These are phyloP conservation scores for Uropsilus gracilis DNA, from an alignment of 2,113 vertebrate genomes.

Conservation along the genomic window DNA sequence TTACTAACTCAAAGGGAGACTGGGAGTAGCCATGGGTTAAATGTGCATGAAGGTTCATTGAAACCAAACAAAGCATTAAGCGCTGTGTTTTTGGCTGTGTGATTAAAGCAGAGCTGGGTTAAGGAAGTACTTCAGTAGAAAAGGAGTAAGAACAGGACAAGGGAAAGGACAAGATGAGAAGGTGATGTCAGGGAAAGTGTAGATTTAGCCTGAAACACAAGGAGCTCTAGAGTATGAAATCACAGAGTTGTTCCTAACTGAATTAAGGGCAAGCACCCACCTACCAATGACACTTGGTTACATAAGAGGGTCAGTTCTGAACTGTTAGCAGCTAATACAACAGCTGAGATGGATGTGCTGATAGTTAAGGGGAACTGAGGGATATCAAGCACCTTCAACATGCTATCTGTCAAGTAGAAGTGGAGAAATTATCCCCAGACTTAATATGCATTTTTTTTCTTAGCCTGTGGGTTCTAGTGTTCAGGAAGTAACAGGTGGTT, in stretches of 20 bases:
- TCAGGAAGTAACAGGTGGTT: neutral
- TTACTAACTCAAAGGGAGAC: neutral
- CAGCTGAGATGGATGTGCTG: neutral
- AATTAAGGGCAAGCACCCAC: neutral
- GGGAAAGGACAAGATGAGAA: neutral
- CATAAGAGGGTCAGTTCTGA: neutral
- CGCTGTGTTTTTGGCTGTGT: neutral
- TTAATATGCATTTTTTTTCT: neutral
- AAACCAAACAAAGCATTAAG: neutral
- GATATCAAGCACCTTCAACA: neutral
- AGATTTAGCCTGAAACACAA: neutral
- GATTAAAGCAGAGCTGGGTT: neutral
- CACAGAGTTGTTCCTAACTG: neutral
- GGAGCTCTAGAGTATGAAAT: neutral
- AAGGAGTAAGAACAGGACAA: neutral
- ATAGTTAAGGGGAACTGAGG: neutral
- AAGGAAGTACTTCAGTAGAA: neutral
- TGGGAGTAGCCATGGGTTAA: neutral
- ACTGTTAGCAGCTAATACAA: neutral
- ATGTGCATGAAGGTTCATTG: neutral
- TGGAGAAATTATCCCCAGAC: neutral
- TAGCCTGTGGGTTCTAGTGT: neutral
- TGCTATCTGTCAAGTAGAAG: neutral
- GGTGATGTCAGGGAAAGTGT: neutral
- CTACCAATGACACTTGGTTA: neutral